phyloP scores from a whole-genome alignment of 2,888 invertebrate species.

The Tetropium fuscum region DNA sequence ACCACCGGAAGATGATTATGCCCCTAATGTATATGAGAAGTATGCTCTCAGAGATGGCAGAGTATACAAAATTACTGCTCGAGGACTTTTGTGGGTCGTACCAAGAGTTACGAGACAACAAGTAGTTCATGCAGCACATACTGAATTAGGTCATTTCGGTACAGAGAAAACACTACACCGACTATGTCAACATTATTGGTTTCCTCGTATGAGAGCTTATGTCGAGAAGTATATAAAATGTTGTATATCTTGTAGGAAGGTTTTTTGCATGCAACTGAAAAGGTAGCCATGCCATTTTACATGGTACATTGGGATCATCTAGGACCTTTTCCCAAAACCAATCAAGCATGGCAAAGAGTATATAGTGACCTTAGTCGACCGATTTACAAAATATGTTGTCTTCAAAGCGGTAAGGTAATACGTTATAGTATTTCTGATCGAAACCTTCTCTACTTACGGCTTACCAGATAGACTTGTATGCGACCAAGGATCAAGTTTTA shows the following conservation, averaged over 20 bases:
- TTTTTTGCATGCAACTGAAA: slow-evolving; percentile 60
- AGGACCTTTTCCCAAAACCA: slow-evolving; percentile 58
- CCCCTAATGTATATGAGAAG: slow-evolving; percentile 18
- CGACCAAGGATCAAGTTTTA: slow-evolving; percentile 1
- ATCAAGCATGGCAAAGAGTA: slow-evolving; percentile 15
- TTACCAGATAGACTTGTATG: not conserved
- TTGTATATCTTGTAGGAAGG: slow-evolving; percentile 60
- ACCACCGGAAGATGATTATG: slow-evolving; percentile 4
- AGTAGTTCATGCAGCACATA: slow-evolving; percentile 53
- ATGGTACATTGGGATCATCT: slow-evolving; percentile 59
- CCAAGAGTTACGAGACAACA: slow-evolving; percentile 53
- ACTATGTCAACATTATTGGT: slow-evolving; percentile 60
- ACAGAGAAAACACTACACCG: slow-evolving; percentile 54
- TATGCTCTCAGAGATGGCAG: slow-evolving; percentile 23
- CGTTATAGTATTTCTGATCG: not conserved
- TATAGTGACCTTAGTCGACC: slow-evolving; percentile 5
- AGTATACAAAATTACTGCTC: slow-evolving; percentile 36
- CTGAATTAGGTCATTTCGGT: slow-evolving; percentile 60
- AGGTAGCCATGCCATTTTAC: slow-evolving; percentile 59
- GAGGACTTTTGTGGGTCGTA: slow-evolving; percentile 53
- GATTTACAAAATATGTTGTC: slow-evolving; percentile 4
- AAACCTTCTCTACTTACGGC: slow-evolving; percentile 1
- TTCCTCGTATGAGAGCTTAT: slow-evolving; percentile 58
- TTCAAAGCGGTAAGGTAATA: not conserved
- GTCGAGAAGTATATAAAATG: slow-evolving; percentile 60